Percentiles rank a stretch among this genome's conserved stretches.
Evolutionary conservation across 2,797 vertebrate species (phyloP).

Genomic region (Chiroxiphia lanceolata): DNA sequence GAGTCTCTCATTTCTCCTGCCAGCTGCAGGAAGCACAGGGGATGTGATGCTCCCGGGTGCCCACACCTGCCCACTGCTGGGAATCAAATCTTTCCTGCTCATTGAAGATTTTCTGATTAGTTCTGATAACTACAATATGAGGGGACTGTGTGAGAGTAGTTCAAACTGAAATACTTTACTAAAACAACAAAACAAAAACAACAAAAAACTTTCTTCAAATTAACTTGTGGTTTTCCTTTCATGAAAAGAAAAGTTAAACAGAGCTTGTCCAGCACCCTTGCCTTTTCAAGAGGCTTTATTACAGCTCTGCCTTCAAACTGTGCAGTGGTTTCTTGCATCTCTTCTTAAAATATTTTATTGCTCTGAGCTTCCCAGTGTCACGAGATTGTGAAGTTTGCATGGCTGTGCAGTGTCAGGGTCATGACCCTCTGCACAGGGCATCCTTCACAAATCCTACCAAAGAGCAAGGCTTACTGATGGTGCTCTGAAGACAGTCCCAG

Average conservation of each 20-base stretch:
- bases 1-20: rapidly evolving
- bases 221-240: background rate
- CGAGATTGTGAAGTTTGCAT: background rate
- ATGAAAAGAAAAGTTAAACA: background rate
- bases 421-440: background rate
- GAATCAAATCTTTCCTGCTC: background rate
- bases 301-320: background rate
- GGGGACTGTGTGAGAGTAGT: background rate
- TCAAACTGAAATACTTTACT: background rate
- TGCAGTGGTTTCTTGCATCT: background rate
- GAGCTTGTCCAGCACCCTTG: background rate
- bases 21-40: background rate
- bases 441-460: background rate
- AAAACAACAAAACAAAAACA: background rate
- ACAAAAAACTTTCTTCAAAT: background rate
- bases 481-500: background rate
- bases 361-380: background rate
- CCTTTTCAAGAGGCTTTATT: background rate
- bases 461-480: background rate
- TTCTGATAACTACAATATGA: background rate
- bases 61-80: rapidly evolving
- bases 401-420: background rate
- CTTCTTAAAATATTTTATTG: background rate
- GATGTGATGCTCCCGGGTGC: background rate
- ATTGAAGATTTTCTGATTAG: background rate